A percentile compares a stretch with the other conserved stretches of the same genome.
phyloP scores from a whole-genome alignment of 1,140 invertebrate genomes.

The Scaptomyza montana region DNA sequence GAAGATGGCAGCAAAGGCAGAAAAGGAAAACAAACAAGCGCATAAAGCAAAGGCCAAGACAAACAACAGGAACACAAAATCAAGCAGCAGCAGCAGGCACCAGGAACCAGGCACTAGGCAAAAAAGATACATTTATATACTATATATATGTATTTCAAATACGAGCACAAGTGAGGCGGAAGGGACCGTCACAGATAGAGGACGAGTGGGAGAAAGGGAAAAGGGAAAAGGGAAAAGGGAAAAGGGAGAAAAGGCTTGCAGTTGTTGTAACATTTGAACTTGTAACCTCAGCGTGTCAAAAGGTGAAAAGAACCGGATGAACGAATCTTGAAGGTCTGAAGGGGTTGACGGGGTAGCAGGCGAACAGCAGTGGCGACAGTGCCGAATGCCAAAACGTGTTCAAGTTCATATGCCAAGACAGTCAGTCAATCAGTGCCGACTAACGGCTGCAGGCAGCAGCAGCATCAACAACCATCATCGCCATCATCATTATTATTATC shows the following conservation, averaged over 20 bases:
- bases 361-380: conserved; percentile 2
- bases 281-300: conserved; percentile 48
- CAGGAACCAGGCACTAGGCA: neutral
- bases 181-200: neutral
- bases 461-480: neutral
- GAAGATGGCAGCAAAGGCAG: conserved; percentile 14
- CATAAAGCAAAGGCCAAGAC: conserved; percentile 43
- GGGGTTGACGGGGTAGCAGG: neutral
- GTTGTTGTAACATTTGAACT: conserved; percentile 43
- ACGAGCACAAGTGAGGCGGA: neutral
- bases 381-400: conserved; percentile 50
- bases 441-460: neutral
- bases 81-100: conserved; percentile 20
- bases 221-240: neutral
- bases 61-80: conserved; percentile 52
- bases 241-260: neutral
- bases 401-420: conserved; percentile 49
- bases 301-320: conserved; percentile 45
- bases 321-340: conserved; percentile 3
- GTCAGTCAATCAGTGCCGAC: conserved; percentile 14
- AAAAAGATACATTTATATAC: conserved; percentile 4
- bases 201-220: too few relatives aligned
- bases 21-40: conserved; percentile 46
- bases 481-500: neutral
- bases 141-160: conserved; percentile 8